Evolutionary conservation across 2,113 vertebrate species (phyloP), one percentile per base, ranked within the genome.

Genomic region (Apodemus speciosus): DNA sequence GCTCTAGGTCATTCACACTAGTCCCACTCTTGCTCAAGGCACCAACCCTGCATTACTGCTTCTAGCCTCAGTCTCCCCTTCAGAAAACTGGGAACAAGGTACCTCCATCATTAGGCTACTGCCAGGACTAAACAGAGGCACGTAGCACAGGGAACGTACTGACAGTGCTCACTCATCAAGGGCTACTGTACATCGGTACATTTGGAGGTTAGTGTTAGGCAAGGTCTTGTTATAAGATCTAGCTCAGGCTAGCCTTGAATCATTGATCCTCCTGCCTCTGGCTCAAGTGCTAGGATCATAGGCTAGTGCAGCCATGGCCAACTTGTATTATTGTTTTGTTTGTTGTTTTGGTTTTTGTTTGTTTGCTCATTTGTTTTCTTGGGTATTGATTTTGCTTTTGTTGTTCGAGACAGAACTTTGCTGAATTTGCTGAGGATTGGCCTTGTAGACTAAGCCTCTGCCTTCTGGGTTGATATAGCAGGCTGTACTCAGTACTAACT

Each of bases 51-150:
- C 93, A 77, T 4, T 0, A 6, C 64, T 56, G 46, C 32, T 85
- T 85, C 86, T 64, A 88, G 40, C 88, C 88, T 90, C 90, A 13
- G 30, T 68, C 85, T 90, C 60, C 40, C 62, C 89, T 75, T 76
- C n/a, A 32, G 21, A n/a, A 71, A 88, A 89, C 81, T 77, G 60
- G 71, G 62, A 46, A 53, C 64, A 46, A 35, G 38, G n/a, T 35
- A 20, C 73, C 21, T 43, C 30, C 35, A 8, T 75, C 8, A 49
- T 49, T 18, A 8, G 84, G 35, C 4, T 1, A 20, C 20, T 4
- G 16, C 60, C 60, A 30, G 30, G 40, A 27, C 18, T 14, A 11
- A n/a, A 13, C 6, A 5, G 32, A 32, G 75, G 60, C 35, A 10
- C 30, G 23, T 68, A 62, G 56, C 77, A 32, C 0, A 81, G 77